These are phyloP conservation scores for Thermophis baileyi DNA, from an alignment of 2,113 vertebrate genomes.

Conservation along the genomic window DNA sequence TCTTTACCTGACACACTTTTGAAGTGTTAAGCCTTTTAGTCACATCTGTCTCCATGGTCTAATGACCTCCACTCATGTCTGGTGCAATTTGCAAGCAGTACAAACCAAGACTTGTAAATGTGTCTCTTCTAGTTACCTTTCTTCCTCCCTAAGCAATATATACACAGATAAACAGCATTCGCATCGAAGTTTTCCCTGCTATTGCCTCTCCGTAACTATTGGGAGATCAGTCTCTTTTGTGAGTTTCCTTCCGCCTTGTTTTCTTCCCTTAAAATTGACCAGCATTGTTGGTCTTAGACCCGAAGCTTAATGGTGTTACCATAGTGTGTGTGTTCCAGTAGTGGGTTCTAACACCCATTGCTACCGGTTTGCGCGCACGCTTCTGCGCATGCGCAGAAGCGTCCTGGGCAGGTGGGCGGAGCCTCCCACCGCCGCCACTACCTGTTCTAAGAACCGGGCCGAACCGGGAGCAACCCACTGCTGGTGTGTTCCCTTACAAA, in stretches of 20 bases:
- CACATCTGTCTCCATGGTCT: background rate
- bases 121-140: background rate
- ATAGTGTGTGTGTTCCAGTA: background rate
- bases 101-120: background rate
- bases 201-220: background rate
- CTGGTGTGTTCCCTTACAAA: background rate
- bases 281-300: background rate
- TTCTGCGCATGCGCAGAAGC: too few species aligned
- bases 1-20: slow-evolving; percentile 12
- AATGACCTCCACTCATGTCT: background rate
- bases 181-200: background rate
- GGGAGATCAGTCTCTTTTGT: background rate
- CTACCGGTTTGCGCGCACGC: too few species aligned
- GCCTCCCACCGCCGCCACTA: too few species aligned
- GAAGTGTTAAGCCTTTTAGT: slow-evolving; percentile 21
- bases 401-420: too few species aligned
- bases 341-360: too few species aligned
- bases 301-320: background rate
- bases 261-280: slow-evolving; percentile 2
- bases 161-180: background rate
- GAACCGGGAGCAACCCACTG: too few species aligned
- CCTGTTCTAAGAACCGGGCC: too few species aligned
- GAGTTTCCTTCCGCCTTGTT: background rate
- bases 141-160: background rate
- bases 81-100: slow-evolving; percentile 5